Percentiles rank a stretch among this genome's conserved stretches.
phyloP scores from a whole-genome alignment of 2,888 invertebrate genomes.

The Archaeoteleia sp. region DNA sequence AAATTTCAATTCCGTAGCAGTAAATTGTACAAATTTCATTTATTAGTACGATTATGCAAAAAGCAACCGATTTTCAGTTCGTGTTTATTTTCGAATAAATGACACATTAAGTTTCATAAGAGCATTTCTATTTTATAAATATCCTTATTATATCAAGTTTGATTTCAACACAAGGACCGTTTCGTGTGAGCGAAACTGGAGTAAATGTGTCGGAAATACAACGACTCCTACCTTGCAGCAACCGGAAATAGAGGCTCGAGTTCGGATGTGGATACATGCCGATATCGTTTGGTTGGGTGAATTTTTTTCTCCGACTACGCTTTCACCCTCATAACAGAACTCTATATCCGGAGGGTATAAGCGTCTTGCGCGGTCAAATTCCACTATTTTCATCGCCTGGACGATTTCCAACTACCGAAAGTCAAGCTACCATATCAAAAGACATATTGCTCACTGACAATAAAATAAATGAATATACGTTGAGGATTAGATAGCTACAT shows the following conservation, averaged over 20 bases:
- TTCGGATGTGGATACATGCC: constrained; percentile 76
- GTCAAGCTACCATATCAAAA: not conserved
- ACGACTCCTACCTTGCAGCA: constrained; percentile 65
- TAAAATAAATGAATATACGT: too few relatives aligned
- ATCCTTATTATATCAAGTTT: not conserved
- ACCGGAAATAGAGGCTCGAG: constrained; percentile 78
- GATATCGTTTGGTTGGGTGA: constrained; percentile 72
- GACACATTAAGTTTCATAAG: not conserved
- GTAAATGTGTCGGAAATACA: constrained; percentile 79
- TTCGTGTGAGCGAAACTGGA: constrained; percentile 76
- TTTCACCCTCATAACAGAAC: constrained; percentile 64
- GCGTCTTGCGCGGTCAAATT: constrained; percentile 40
- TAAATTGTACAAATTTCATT: too few relatives aligned
- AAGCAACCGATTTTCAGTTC: not conserved
- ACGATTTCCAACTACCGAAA: constrained; percentile 8
- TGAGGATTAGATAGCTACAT: too few relatives aligned
- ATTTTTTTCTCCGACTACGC: constrained; percentile 62
- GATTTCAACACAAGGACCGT: constrained; percentile 9
- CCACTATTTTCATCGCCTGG: constrained; percentile 34
- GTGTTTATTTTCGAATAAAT: not conserved
- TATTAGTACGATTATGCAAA: too few relatives aligned
- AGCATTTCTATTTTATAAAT: constrained; percentile 1
- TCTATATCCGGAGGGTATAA: constrained; percentile 71
- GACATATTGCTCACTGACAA: not conserved
- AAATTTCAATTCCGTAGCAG: not conserved